Evolutionary conservation across 2,797 vertebrate genomes (phyloP).

Genomic region (Neopelma chrysocephalum): DNA sequence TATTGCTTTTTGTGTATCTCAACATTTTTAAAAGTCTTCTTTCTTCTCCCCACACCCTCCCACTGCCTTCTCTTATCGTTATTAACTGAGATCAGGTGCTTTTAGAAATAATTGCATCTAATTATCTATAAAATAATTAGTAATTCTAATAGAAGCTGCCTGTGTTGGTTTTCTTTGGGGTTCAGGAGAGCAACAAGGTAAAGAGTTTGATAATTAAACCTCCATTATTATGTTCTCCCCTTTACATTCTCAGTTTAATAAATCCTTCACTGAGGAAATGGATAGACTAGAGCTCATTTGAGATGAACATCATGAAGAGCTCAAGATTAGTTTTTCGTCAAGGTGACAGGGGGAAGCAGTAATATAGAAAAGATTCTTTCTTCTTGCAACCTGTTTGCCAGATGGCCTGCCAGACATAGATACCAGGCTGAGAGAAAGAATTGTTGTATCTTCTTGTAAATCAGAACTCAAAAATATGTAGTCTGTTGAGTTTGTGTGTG

Average conservation of each 20-base stretch:
- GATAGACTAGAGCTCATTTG: neutral
- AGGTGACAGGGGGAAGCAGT: neutral
- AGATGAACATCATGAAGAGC: neutral
- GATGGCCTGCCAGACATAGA: slow-evolving; percentile 21
- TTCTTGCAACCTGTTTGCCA: slow-evolving; percentile 13
- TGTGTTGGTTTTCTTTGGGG: slow-evolving; percentile 62
- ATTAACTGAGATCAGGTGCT: slow-evolving; percentile 62
- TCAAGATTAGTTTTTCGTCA: neutral
- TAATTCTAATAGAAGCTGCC: slow-evolving; percentile 72
- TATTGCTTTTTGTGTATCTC: slow-evolving; percentile 15
- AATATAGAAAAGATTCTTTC: neutral
- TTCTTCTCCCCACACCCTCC: neutral
- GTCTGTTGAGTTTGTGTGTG: neutral
- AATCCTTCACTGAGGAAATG: slow-evolving; percentile 47
- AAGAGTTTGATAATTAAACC: slow-evolving; percentile 70
- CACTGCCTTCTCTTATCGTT: neutral
- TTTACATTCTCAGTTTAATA: slow-evolving; percentile 45
- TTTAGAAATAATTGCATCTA: slow-evolving; percentile 60
- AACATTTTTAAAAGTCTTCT: neutral
- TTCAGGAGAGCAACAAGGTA: slow-evolving; percentile 64
- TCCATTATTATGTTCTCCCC: slow-evolving; percentile 52
- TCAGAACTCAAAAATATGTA: neutral
- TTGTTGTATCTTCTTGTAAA: neutral
- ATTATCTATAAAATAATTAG: slow-evolving; percentile 74
- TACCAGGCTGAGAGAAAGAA: neutral